Conservation (phyloP, 2,888 invertebrate species). For the Xylophagus ater region DNA sequence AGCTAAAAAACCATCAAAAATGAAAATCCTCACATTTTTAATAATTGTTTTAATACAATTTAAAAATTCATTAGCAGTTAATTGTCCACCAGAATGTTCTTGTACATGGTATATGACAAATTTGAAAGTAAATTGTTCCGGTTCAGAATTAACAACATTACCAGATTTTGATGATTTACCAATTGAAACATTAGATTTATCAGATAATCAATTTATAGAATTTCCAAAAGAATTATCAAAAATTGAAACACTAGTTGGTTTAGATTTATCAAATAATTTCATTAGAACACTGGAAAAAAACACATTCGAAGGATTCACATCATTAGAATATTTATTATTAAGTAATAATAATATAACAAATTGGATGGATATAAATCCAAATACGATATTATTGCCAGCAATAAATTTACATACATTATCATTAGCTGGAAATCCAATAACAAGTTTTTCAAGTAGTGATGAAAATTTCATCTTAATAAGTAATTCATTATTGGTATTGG, state of each 20-base stretch:
- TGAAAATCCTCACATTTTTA: too few species aligned
- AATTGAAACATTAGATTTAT: constrained; percentile 51
- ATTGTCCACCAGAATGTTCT: constrained; percentile 28
- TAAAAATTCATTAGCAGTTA: too few species aligned
- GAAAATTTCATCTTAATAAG: constrained; percentile 47
- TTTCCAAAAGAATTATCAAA: constrained; percentile 45
- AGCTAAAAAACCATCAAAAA: too few species aligned
- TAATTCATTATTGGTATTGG: constrained; percentile 45
- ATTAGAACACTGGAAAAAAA: constrained; percentile 41
- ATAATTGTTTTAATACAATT: too few species aligned
- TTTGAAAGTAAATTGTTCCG: constrained; percentile 30
- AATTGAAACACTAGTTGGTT: constrained; percentile 42
- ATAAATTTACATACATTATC: constrained; percentile 47
- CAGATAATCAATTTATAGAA: constrained; percentile 47
- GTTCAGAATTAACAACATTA: constrained; percentile 23
- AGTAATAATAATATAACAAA: constrained; percentile 50
- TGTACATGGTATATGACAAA: constrained; percentile 33
- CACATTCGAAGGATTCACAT: constrained; percentile 43
- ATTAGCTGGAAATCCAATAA: constrained; percentile 52
- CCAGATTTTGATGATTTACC: constrained; percentile 29
- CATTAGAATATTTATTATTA: constrained; percentile 49
- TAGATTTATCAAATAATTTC: constrained; percentile 46
- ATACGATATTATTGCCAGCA: constrained; percentile 41
- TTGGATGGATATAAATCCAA: constrained; percentile 48
- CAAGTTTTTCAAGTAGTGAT: constrained; percentile 42